Evolutionary conservation across 2,797 vertebrate genomes (phyloP).

Genomic region (Enteromius unitaeniatus): DNA sequence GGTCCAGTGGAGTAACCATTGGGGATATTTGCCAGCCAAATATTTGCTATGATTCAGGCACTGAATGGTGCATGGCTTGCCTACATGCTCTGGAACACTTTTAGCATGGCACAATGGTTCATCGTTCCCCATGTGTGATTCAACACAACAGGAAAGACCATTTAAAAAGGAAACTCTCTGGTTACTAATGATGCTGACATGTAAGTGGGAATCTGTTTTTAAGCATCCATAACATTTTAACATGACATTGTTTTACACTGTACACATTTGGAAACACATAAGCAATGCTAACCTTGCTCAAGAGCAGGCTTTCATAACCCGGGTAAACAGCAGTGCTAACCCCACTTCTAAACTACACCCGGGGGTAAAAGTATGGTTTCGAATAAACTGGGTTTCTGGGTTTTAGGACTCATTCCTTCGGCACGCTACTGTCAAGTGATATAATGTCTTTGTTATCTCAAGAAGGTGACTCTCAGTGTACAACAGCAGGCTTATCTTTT

Average conservation of each 20-base stretch:
- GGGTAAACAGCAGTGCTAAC: background rate
- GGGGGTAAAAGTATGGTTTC: background rate
- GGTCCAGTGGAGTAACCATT: background rate
- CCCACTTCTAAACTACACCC: background rate
- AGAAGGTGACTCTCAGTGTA: background rate
- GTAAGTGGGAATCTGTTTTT: background rate
- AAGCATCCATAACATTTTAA: background rate
- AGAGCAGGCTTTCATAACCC: background rate
- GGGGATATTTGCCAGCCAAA: background rate
- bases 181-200: background rate
- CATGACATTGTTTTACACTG: background rate
- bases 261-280: background rate
- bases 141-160: background rate
- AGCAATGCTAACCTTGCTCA: background rate
- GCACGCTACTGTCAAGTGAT: background rate
- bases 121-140: background rate
- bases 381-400: background rate
- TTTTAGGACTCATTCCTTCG: background rate
- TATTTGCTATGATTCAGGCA: background rate
- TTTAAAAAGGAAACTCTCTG: background rate
- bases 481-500: background rate
- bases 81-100: background rate
- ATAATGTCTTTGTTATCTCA: background rate
- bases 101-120: background rate
- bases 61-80: background rate